Evolutionary conservation across 2,888 invertebrate species (phyloP).

Genomic region (Ectobius pallidus): DNA sequence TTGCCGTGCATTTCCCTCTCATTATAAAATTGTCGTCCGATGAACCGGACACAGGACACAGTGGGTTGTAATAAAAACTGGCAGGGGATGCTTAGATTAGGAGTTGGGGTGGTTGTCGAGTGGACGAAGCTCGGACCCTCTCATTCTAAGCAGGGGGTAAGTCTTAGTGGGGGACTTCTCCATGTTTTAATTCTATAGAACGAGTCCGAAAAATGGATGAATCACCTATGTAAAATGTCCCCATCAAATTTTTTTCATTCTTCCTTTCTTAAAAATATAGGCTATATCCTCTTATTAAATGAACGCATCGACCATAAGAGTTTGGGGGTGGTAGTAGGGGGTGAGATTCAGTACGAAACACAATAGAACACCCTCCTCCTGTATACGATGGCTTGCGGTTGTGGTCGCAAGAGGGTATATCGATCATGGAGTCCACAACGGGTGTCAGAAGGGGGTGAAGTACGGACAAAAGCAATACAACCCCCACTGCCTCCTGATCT

Average conservation of each 20-base stretch:
- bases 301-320: conserved; percentile 16
- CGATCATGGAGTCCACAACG: conserved; percentile 11
- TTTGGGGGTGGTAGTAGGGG: neutral
- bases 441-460: conserved; percentile 21
- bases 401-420: conserved; percentile 26
- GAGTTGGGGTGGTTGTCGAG: neutral
- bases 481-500: neutral
- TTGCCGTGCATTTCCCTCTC: neutral
- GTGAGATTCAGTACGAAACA: conserved; percentile 1
- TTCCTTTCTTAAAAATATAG: conserved; percentile 16
- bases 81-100: neutral
- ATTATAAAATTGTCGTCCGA: neutral
- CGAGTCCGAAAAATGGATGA: conserved; percentile 21
- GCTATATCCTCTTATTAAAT: conserved; percentile 31
- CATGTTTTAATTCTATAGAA: conserved; percentile 23
- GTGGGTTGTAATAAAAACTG: conserved; percentile 14
- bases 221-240: conserved; percentile 29
- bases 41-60: neutral
- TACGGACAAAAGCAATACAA: conserved; percentile 27
- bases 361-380: neutral
- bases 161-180: conserved; percentile 10
- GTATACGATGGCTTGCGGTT: conserved; percentile 2
- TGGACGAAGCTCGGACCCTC: conserved; percentile 16
- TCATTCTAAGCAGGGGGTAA: conserved; percentile 15
- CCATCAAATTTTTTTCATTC: neutral